Conservation (phyloP, 2,113 vertebrate genomes). For the Bagarius yarrelli region DNA sequence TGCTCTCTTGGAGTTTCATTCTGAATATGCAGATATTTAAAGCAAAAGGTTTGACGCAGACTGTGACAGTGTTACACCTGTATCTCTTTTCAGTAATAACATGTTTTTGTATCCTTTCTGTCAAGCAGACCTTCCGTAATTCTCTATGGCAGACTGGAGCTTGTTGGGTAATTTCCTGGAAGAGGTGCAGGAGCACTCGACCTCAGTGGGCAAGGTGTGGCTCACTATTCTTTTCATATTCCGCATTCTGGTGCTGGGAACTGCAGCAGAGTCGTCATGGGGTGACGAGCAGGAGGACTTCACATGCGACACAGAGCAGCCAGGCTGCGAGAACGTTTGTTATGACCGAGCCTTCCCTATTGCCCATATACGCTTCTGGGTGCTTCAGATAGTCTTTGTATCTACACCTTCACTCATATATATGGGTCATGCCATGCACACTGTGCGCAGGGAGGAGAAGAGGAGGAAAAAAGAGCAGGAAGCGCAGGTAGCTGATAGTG, state of each 20-base stretch:
- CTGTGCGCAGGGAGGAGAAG: slow-evolving; percentile 86
- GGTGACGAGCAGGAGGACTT: slow-evolving; percentile 95
- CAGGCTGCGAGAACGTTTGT: slow-evolving; percentile 92
- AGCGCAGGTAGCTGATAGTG: slow-evolving; percentile 63
- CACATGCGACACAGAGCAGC: slow-evolving; percentile 86
- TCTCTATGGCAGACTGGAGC: slow-evolving; percentile 92
- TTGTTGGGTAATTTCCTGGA: slow-evolving; percentile 94
- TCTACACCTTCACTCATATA: slow-evolving; percentile 93
- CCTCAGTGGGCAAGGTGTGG: slow-evolving; percentile 95
- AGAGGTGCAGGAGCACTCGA: slow-evolving; percentile 96
- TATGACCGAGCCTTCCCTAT: slow-evolving; percentile 95
- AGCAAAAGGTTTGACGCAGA: no score
- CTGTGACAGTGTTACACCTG: neutral
- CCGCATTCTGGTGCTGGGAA: slow-evolving; percentile 94
- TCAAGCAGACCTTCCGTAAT: slow-evolving; percentile 39
- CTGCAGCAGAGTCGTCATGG: slow-evolving; percentile 93
- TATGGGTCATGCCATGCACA: slow-evolving; percentile 94
- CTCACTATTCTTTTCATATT: slow-evolving; percentile 95
- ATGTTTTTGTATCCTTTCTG: neutral
- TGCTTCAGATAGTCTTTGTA: slow-evolving; percentile 97
- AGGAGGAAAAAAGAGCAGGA: slow-evolving; percentile 68
- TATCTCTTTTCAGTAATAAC: neutral
- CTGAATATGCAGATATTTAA: neutral
- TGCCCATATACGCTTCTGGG: slow-evolving; percentile 95
- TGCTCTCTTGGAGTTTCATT: neutral